Percentiles rank a stretch among this genome's conserved stretches.
Conservation (phyloP, 1,140 invertebrate species). For the Anadara kagoshimensis region DNA sequence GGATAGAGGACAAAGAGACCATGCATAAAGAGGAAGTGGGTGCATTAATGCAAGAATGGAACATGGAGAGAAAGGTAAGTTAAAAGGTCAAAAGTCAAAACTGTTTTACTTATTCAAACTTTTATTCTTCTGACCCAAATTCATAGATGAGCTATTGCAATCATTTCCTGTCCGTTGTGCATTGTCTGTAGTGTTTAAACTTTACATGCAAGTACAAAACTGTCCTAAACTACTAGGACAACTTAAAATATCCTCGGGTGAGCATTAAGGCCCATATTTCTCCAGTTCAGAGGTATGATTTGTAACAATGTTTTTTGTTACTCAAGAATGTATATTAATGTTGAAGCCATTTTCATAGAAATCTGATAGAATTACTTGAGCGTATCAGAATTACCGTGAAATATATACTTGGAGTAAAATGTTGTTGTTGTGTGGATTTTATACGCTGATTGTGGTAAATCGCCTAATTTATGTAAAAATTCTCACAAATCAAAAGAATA, state of each 20-base stretch:
- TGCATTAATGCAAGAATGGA: slow-evolving; percentile 77
- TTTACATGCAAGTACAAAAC: not conserved
- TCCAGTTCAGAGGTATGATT: not conserved
- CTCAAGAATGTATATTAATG: not conserved
- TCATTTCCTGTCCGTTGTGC: not conserved
- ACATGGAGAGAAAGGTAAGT: slow-evolving; percentile 76
- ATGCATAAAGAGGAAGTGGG: slow-evolving; percentile 76
- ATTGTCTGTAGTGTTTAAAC: not conserved
- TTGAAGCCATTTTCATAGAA: not conserved
- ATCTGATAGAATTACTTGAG: not conserved
- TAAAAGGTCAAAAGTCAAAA: not conserved
- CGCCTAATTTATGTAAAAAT: not conserved
- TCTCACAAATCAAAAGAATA: not conserved
- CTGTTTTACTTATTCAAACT: not conserved
- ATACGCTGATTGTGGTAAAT: not conserved
- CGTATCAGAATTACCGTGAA: not conserved
- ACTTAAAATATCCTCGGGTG: not conserved
- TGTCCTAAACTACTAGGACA: not conserved
- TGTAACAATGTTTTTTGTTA: not conserved
- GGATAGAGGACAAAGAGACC: slow-evolving; percentile 54
- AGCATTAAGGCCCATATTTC: not conserved
- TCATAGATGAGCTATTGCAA: not conserved
- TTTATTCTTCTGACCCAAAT: not conserved
- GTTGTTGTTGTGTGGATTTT: not conserved
- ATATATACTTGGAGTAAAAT: not conserved